These are phyloP conservation scores for Melitaea cinxia DNA, from an alignment of 1,140 invertebrate species.

Conservation along the genomic window DNA sequence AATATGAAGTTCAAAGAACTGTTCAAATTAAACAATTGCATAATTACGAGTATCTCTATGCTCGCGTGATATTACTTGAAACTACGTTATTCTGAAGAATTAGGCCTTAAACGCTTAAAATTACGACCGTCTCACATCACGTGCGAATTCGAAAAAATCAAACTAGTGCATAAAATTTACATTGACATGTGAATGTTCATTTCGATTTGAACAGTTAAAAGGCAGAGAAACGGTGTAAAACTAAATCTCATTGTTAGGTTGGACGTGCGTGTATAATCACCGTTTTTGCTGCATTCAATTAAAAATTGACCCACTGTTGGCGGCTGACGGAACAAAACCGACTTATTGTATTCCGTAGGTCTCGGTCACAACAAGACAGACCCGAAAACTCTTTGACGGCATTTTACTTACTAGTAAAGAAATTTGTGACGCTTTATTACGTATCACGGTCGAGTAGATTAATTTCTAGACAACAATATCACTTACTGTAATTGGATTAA, in stretches of 20 bases:
- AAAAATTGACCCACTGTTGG: slow-evolving; percentile 73
- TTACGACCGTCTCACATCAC: slow-evolving; percentile 11
- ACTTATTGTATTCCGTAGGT: slow-evolving; percentile 39
- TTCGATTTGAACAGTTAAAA: slow-evolving; percentile 26
- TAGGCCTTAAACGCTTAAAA: neutral
- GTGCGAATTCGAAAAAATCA: slow-evolving; percentile 1
- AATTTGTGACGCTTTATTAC: slow-evolving; percentile 37
- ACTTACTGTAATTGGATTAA: slow-evolving; percentile 36
- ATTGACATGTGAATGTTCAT: slow-evolving; percentile 23
- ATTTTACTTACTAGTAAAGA: slow-evolving; percentile 25
- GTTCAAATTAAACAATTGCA: neutral
- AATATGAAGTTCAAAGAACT: neutral
- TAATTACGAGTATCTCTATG: neutral
- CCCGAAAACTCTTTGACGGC: slow-evolving; percentile 44
- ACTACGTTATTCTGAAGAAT: neutral
- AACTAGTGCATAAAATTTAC: slow-evolving; percentile 34
- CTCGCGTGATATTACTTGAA: neutral
- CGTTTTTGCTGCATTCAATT: slow-evolving; percentile 75
- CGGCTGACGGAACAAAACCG: slow-evolving; percentile 54
- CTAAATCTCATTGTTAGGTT: slow-evolving; percentile 59
- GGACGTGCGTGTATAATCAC: slow-evolving; percentile 74
- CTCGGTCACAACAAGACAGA: slow-evolving; percentile 43
- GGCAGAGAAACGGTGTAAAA: slow-evolving; percentile 55
- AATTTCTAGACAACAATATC: slow-evolving; percentile 32
- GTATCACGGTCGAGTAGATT: slow-evolving; percentile 35